Evolutionary conservation across 2,797 vertebrate genomes (phyloP), one percentile per base, ranked within the genome.

Genomic region (Malacoraja senta): DNA sequence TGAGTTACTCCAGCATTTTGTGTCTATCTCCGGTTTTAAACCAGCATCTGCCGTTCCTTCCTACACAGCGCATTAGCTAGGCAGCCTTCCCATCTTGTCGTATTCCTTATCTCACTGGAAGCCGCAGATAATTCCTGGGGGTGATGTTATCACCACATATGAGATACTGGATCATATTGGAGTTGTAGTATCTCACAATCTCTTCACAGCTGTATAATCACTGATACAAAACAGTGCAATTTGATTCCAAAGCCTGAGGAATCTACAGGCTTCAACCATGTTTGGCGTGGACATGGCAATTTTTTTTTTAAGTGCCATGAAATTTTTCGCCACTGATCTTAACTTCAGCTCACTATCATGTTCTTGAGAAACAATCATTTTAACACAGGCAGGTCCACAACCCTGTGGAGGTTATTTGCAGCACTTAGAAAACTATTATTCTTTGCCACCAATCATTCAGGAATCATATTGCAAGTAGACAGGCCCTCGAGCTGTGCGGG

Each of bases 321-420:
- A 88, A 88, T 88, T 65, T 29, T 88, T 88, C 65, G 84, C 84
- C 15, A 88, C 84, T 88, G 84, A 88, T 88, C 84, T 68, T 88
- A 88, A 68, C 84, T 44, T 88, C 61, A 88, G 68, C 84, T 8
- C 68, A 88, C 84, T 68, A 65, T 32, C 84, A n/a, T 8, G n/a
- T 88, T 86, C 84, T 63, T 2, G 3, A 17, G 84, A n/a, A 88
- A 68, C 35, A 68, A 21, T 63, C 68, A n/a, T 21, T 88, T 88
- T 8, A n/a, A 32, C 61, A 63, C 53, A 86, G 61, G 58, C 15
- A 32, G 26, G 61, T 86, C 83, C 83, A 86, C 26, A 35, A 68
- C 35, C 17, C n/a, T 21, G 84, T 19, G 24, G 84, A 88, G 35
- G 61, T 32, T 35, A 88, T 35, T 88, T 88, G 19, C 9, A 21